These are phyloP conservation scores for Xiphorhynchus erythropygius DNA, from an alignment of 2,797 vertebrate species.

Conservation along the genomic window DNA sequence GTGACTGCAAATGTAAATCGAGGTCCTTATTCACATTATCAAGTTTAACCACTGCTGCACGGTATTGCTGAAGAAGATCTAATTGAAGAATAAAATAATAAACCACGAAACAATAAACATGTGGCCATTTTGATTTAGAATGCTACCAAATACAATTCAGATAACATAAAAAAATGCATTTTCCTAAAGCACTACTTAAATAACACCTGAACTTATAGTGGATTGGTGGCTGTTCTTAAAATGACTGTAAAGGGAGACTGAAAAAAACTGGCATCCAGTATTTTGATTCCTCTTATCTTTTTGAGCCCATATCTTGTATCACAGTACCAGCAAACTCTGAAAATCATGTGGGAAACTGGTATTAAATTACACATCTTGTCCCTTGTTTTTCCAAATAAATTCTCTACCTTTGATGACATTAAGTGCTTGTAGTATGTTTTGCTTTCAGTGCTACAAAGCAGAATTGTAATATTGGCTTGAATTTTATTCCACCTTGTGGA, in stretches of 20 bases:
- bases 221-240: neutral
- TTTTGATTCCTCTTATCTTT: neutral
- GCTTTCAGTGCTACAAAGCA: neutral
- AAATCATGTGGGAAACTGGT: neutral
- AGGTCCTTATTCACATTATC: slow-evolving; percentile 64
- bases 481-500: slow-evolving; percentile 48
- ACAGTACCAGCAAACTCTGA: neutral
- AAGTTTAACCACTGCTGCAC: slow-evolving; percentile 70
- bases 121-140: neutral
- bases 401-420: neutral
- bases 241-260: neutral
- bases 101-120: neutral
- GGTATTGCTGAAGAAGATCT: slow-evolving; percentile 84
- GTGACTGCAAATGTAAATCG: slow-evolving; percentile 31
- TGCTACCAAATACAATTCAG: neutral
- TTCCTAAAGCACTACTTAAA: neutral
- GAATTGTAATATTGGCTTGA: neutral
- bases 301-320: accelerated
- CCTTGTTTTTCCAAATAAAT: neutral
- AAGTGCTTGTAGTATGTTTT: neutral
- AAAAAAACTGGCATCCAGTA: neutral
- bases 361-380: neutral
- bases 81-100: neutral
- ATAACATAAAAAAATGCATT: neutral
- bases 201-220: neutral